phyloP scores from a whole-genome alignment of 2,797 vertebrate genomes.

The Jordanella pulchra region DNA sequence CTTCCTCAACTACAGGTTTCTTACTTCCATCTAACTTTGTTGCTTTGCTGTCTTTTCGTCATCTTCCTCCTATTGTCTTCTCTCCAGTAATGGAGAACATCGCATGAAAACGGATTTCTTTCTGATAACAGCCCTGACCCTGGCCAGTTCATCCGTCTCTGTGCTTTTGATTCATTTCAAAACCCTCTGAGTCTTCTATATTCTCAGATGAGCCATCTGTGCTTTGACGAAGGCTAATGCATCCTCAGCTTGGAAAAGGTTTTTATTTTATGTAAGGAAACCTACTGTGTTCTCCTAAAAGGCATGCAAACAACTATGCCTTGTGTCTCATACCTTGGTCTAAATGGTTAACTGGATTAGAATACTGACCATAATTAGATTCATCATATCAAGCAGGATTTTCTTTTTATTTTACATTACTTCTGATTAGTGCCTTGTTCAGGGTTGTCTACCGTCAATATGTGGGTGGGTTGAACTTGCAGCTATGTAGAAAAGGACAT shows the following conservation, averaged over 20 bases:
- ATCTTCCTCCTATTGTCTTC: slow-evolving; percentile 35
- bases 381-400: background rate
- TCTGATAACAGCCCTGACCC: slow-evolving; percentile 55
- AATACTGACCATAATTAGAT: background rate
- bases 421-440: background rate
- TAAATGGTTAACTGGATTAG: slow-evolving; percentile 12
- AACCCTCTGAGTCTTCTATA: slow-evolving; percentile 38
- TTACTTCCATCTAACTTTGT: slow-evolving; percentile 28
- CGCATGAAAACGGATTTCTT: slow-evolving; percentile 71
- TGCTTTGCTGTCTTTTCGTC: slow-evolving; percentile 1
- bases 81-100: slow-evolving; percentile 42
- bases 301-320: slow-evolving; percentile 17
- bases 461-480: background rate
- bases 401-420: too few species aligned
- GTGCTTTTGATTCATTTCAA: slow-evolving; percentile 67
- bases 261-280: slow-evolving; percentile 9
- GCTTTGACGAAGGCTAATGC: slow-evolving; percentile 49
- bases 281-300: slow-evolving; percentile 19
- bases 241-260: slow-evolving; percentile 26
- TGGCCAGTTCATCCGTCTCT: slow-evolving; percentile 56
- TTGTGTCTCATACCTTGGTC: slow-evolving; percentile 26
- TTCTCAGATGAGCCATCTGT: slow-evolving; percentile 45
- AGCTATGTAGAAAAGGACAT: background rate
- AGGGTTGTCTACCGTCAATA: background rate
- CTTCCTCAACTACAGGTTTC: background rate